Evolutionary conservation across 2,888 invertebrate genomes (phyloP), one percentile per base, ranked within the genome.

Genomic region (Octodonta nipae): DNA sequence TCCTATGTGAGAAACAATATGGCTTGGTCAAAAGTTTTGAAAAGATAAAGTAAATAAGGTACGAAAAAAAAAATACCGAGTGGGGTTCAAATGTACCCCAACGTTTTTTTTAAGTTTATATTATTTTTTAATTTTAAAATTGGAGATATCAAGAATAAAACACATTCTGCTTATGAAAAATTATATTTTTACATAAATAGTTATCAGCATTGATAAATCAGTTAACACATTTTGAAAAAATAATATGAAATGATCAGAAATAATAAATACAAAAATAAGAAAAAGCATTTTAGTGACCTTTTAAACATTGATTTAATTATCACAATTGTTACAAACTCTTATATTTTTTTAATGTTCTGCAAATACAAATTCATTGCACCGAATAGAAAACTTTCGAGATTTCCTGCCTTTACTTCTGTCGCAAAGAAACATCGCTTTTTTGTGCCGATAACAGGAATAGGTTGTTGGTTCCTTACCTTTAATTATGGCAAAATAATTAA

Each of bases 81-180:
- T 13, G 14, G 28, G 12, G 28, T 28, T 12, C 28, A 12, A 11
- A 28, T 28, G 28, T 28, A 28, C 13, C 28, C 28, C 28, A 28
- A 28, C 13, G 13, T 13, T 28, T 28, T 28, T 28, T 28, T 28
- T 6, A n/a, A n/a, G n/a, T n/a, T n/a, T n/a, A n/a, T 28, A 13
- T 28, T 17, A 17, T 17, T 17, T 17, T 17, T 17, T 17, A 6
- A 17, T 17, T 5, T 17, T 30, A 20, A 63, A 54, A 22, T 30
- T 30, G 20, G 13, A 13, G 3, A 30, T 17, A 10, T 30, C 20
- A 2, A 12, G 12, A 20, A 17, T 30, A 22, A 20, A 30, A 20
- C 2, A 30, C 30, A 30, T 30, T 30, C 30, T 30, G 22, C n/a
- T n/a, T 20, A 20, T n/a, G 13, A 12, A 26, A 4, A 30, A 30